These are phyloP conservation scores for Drosophila acutilabella DNA, from an alignment of 2,888 invertebrate species.

Conservation along the genomic window DNA sequence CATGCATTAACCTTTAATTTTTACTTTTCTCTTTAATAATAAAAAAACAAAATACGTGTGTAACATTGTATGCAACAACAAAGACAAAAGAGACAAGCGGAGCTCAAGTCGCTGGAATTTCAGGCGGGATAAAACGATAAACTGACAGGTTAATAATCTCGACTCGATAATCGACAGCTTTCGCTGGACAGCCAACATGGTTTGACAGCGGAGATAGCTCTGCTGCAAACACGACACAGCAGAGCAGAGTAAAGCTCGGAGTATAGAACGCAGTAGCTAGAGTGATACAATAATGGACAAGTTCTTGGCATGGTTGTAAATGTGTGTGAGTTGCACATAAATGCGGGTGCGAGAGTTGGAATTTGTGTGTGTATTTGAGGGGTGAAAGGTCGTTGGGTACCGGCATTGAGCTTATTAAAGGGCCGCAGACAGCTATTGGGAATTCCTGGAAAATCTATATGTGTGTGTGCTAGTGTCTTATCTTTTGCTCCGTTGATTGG, in stretches of 20 bases:
- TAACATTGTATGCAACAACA: slow-evolving; percentile 37
- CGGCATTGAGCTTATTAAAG: slow-evolving; percentile 69
- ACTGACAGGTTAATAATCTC: slow-evolving; percentile 81
- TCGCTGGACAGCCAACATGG: slow-evolving; percentile 48
- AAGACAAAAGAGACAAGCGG: slow-evolving; percentile 34
- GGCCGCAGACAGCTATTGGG: slow-evolving; percentile 75
- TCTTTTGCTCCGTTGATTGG: slow-evolving; percentile 64
- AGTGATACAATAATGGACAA: slow-evolving; percentile 45
- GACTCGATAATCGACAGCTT: slow-evolving; percentile 77
- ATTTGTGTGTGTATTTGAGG: neutral
- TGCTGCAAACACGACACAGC: slow-evolving; percentile 15
- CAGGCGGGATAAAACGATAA: slow-evolving; percentile 73
- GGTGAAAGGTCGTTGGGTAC: slow-evolving; percentile 3
- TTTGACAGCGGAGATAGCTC: slow-evolving; percentile 57
- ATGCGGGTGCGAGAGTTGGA: slow-evolving; percentile 1
- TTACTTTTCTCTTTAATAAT: slow-evolving; percentile 8
- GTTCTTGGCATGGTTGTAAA: slow-evolving; percentile 26
- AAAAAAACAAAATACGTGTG: slow-evolving; percentile 5
- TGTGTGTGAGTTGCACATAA: slow-evolving; percentile 20
- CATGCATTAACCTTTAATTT: neutral
- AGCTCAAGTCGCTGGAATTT: slow-evolving; percentile 45
- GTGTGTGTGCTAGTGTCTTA: slow-evolving; percentile 33
- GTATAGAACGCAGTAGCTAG: slow-evolving; percentile 1
- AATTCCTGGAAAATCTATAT: slow-evolving; percentile 63
- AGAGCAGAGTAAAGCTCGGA: no score